phyloP scores from a whole-genome alignment of 37 sponge, comb jelly and placozoan genomes.

The Halichondria panicea region DNA sequence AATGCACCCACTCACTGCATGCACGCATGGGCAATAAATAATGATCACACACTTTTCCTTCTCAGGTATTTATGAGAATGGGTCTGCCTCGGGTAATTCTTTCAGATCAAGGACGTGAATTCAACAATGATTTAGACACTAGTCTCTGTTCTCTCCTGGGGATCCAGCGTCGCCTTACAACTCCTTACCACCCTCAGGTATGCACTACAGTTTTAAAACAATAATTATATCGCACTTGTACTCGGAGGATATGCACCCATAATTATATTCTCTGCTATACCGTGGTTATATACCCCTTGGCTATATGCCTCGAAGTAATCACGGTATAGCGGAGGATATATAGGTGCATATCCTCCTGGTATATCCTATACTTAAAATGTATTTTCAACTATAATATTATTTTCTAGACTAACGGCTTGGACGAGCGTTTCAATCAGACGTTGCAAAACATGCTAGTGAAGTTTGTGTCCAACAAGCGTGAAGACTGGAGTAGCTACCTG shows the following conservation, averaged over 20 bases:
- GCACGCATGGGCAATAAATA: not conserved
- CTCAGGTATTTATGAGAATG: conserved; percentile 68
- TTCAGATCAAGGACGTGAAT: conserved; percentile 60
- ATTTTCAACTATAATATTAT: too few species aligned
- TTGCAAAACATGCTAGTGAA: conserved; percentile 74
- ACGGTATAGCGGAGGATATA: too few species aligned
- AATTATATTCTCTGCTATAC: too few species aligned
- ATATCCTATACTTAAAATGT: too few species aligned
- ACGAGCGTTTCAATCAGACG: conserved; percentile 73
- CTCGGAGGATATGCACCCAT: too few species aligned
- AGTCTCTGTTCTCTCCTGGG: conserved; percentile 23
- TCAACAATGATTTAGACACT: conserved; percentile 48
- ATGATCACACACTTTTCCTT: not conserved
- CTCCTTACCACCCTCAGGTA: conserved; percentile 73
- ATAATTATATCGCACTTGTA: too few species aligned
- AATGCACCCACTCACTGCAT: not conserved
- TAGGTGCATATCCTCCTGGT: too few species aligned
- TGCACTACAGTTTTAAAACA: not conserved
- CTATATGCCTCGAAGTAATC: too few species aligned
- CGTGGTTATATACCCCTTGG: too few species aligned
- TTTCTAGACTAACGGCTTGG: conserved; percentile 67
- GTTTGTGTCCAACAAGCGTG: conserved; percentile 41
- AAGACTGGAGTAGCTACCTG: conserved; percentile 41
- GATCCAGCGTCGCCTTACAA: conserved; percentile 42
- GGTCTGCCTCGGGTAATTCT: conserved; percentile 46